Base-by-base conservation (phyloP, 2,797 vertebrate species). In the Hyperoplus immaculatus region DNA sequence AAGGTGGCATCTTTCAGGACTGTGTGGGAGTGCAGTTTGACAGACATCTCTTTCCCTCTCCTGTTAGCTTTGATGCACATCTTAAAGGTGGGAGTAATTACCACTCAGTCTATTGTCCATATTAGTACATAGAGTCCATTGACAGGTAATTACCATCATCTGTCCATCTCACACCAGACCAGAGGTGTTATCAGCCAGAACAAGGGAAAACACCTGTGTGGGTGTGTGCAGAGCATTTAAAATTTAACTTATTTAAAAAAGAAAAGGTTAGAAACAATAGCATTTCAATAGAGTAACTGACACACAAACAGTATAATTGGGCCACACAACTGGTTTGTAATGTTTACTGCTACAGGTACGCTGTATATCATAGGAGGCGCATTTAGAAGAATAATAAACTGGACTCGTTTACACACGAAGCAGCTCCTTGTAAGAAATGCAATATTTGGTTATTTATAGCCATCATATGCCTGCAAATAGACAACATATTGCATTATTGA, bases 371-470 rank as follows among this genome's bases (percentile, higher is more conserved):
- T 7, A 41, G 4, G 29, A 8, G 36, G 11, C 3, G 1, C 15
- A 41, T 69, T 41, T 62, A 0, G 10, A 62, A n/a, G 50, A 62
- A 15, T 5, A 70, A 36, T 21, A 43, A 9, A 51, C 15, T 59
- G 21, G 18, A n/a, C 43, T 42, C 1, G 4, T 53, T 3, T 4
- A 18, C 2, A n/a, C 16, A 4, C 36, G 39, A 62, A 46, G 5
- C 14, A 41, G 43, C 38, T 46, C 4, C 13, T 15, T 60, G 21
- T 8, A 63, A 64, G 51, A 73, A 70, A 61, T 13, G 6, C 72
- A 59, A 66, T 2, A 71, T 75, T 46, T 54, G 8, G 71, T 71
- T 51, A 69, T 75, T 84, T 68, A 18, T 70, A 80, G 21, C n/a
- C 11, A 74, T 61, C 47, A 50, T 11, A 47, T 51, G 51, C 45